Evolutionary conservation across 2,797 vertebrate genomes (phyloP).

Genomic region (Scomberomorus guttatus): DNA sequence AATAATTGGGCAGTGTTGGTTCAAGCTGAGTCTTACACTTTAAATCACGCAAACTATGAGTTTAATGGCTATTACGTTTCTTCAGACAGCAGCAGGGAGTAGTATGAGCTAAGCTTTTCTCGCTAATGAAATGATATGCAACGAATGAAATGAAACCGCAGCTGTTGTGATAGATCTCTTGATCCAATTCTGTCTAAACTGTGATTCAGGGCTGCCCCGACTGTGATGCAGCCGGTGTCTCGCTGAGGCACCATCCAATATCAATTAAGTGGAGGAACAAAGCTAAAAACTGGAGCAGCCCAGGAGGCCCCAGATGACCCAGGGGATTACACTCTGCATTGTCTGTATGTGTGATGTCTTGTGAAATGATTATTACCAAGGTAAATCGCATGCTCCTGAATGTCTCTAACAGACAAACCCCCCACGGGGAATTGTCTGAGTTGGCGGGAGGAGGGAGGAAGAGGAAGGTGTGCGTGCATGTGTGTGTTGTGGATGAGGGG

Average conservation of each 20-base stretch:
- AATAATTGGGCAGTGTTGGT: conserved; percentile 3
- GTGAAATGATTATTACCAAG: conserved; percentile 86
- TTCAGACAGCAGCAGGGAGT: conserved; percentile 30
- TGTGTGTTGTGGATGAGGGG: conserved; percentile 63
- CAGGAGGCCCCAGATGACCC: conserved; percentile 69
- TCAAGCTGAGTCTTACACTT: conserved; percentile 14
- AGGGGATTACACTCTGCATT: conserved; percentile 71
- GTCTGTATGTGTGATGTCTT: conserved; percentile 79
- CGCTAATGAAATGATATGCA: conserved; percentile 64
- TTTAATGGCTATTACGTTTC: conserved; percentile 33
- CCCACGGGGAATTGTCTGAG: conserved; percentile 78
- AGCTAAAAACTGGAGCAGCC: conserved; percentile 75
- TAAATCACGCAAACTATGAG: conserved; percentile 26
- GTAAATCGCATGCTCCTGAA: conserved; percentile 80
- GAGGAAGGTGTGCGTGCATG: conserved; percentile 40
- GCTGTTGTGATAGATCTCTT: conserved; percentile 68
- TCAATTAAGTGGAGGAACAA: conserved; percentile 79
- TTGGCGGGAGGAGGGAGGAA: conserved; percentile 54
- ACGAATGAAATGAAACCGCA: conserved; percentile 57
- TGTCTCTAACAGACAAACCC: conserved; percentile 77
- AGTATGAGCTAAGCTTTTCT: conserved; percentile 37
- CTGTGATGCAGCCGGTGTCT: conserved; percentile 65
- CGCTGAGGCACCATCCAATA: conserved; percentile 65
- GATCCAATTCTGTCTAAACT: conserved; percentile 77
- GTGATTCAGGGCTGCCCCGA: conserved; percentile 65